Evolutionary conservation across 1,140 invertebrate species (phyloP), one percentile per base, ranked within the genome.

Genomic region (Hycleus cichorii): DNA sequence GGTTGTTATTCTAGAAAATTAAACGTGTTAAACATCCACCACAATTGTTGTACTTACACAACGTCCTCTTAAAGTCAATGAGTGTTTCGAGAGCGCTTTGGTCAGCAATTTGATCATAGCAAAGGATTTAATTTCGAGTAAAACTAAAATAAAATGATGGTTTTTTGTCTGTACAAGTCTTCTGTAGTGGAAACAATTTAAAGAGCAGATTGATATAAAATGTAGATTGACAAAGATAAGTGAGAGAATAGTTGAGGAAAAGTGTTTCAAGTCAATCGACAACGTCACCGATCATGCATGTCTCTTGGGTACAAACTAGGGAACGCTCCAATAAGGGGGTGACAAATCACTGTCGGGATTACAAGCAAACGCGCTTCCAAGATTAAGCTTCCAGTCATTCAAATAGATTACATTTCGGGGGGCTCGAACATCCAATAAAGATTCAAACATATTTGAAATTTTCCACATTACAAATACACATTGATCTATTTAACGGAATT

Each of bases 361-460:
- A 46, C 52, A 55, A 55, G 52, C 52, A 38, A 55, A 55, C 52
- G 52, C 45, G 52, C 45, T 47, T 39, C 18, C 43, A 47, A 55
- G 52, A 55, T 55, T 55, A 55, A 55, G 52, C 52, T 46, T 39
- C 42, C 45, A 55, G 52, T 55, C 52, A 55, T 55, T 55, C 52
- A 26, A 55, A 26, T 25, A 55, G 52, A 55, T 55, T 55, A 55
- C 45, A 55, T 47, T 38, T 18, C 18, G 0, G 52, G 38, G 52
- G 51, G 32, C 4, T 53, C 3, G 51, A 53, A 53, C 42, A 53
- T 53, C 51, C 51, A 53, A 53, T 53, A 53, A 53, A 53, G 51
- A 53, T 9, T 53, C 40, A 18, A 27, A 45, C 40, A 4, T 32
- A 5, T 53, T 53, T 12, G 39, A 46, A 42, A 42, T 40, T 43